Evolutionary conservation across 2,797 vertebrate species (phyloP), one percentile per base, ranked within the genome.

Genomic region (Takifugu ocellatus): DNA sequence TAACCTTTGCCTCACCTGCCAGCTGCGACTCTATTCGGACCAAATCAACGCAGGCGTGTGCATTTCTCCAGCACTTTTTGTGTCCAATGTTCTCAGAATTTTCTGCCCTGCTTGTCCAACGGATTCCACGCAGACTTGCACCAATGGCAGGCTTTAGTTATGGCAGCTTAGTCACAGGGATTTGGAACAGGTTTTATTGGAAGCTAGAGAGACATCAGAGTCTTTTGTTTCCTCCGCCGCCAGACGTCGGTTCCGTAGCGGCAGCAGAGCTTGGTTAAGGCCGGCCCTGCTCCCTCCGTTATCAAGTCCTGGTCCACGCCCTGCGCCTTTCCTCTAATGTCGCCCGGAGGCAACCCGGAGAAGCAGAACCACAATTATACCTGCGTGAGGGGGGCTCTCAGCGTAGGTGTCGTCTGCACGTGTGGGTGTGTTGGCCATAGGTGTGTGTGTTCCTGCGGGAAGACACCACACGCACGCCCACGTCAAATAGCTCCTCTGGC

Each of bases 1-100:
- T 77, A 81, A 87, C 81, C 82, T 85, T 88, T 83, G 6, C 64
- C 61, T 63, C 29, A 86, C 84, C 80, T 84, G 71, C 68, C 63
- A 2, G n/a, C 66, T 55, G 66, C 71, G 69, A 26, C 51, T 48
- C 53, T 81, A 59, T 70, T 58, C 58, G 49, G 62, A 61, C 52
- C 57, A 57, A 73, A 62, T 66, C 46, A 76, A 72, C 26, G 58
- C 45, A 49, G 49, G 46, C 65, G 44, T 74, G 61, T 63, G 42
- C 53, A 52, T 75, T 61, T 75, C 52, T 73, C 8, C 2, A 51
- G 33, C 26, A 27, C 49, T 58, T 51, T 10, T 51, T 10, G 57
- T 68, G 64, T 69, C 1, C 31, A 33, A 51, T 55, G 59, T 61
- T 68, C 62, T 70, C 39, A 68, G 51, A 74, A 69, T 77, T 80